These are phyloP conservation scores for Orussus abietinus DNA, from an alignment of 1,140 invertebrate species.

Conservation along the genomic window DNA sequence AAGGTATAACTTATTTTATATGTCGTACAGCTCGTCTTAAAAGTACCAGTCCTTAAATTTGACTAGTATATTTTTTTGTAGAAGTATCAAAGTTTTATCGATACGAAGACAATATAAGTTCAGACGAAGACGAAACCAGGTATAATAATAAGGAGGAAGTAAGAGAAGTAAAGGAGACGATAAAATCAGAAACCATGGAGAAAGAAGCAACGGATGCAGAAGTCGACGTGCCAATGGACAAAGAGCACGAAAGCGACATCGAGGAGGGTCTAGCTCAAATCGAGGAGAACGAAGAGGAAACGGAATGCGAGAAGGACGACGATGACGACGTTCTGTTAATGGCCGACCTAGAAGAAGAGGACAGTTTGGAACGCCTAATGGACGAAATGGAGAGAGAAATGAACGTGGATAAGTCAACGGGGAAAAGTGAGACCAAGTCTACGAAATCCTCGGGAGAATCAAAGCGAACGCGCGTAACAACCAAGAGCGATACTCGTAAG, in stretches of 20 bases:
- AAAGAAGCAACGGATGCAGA: conserved; percentile 15
- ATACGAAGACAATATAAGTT: conserved; percentile 38
- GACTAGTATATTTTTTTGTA: conserved; percentile 16
- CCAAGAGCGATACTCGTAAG: conserved; percentile 14
- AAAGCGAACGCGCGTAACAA: conserved; percentile 10
- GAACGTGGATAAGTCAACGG: conserved; percentile 26
- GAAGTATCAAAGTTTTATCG: conserved; percentile 44
- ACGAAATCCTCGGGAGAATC: conserved; percentile 8
- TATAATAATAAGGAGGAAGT: conserved; percentile 17
- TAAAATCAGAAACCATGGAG: conserved; percentile 14
- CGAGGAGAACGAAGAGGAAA: conserved; percentile 24
- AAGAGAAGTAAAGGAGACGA: not conserved
- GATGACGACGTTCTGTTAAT: conserved; percentile 45
- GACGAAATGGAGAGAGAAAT: conserved; percentile 50
- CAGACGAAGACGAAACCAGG: conserved; percentile 39
- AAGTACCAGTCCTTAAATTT: not conserved
- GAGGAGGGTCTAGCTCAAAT: conserved; percentile 13
- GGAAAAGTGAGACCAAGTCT: conserved; percentile 28
- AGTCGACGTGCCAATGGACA: conserved; percentile 15
- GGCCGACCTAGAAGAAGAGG: conserved; percentile 48
- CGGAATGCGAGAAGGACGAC: conserved; percentile 34
- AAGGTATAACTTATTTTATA: conserved; percentile 4
- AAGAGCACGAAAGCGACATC: conserved; percentile 21
- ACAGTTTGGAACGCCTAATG: conserved; percentile 46
- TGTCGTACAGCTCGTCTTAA: not conserved